phyloP scores from a whole-genome alignment of 2,113 vertebrate genomes.

The Kryptolebias marmoratus region DNA sequence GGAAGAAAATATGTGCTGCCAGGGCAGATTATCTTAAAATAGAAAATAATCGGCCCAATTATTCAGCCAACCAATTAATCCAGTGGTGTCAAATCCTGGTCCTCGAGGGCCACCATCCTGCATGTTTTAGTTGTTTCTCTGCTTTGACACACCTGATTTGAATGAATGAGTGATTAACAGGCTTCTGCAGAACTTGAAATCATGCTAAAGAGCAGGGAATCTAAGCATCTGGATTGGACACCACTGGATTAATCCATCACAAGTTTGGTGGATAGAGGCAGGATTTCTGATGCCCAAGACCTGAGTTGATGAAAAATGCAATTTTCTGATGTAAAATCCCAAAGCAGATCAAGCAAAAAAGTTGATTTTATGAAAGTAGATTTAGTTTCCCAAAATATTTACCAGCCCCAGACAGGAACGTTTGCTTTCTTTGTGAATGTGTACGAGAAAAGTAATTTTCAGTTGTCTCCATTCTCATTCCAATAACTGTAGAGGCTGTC shows the following conservation, averaged over 20 bases:
- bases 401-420: background rate
- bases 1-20: background rate
- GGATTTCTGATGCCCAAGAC: rapidly evolving
- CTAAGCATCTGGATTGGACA: too few species aligned
- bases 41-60: constrained; percentile 8
- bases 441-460: background rate
- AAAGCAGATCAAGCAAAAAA: background rate
- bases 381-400: background rate
- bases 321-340: background rate
- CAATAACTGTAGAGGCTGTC: constrained; percentile 20
- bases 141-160: too few species aligned
- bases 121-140: too few species aligned
- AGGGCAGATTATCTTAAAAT: constrained; percentile 1
- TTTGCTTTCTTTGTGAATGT: background rate
- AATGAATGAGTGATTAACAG: too few species aligned
- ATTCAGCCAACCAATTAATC: constrained; percentile 3
- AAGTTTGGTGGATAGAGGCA: background rate
- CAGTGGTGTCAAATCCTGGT: too few species aligned
- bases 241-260: background rate
- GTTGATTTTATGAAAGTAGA: background rate
- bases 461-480: background rate
- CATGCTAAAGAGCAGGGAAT: too few species aligned
- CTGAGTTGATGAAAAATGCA: rapidly evolving
- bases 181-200: too few species aligned
- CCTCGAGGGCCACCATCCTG: too few species aligned